Conservation (phyloP, 2,888 invertebrate species). For the Micoletzkya japonica region DNA sequence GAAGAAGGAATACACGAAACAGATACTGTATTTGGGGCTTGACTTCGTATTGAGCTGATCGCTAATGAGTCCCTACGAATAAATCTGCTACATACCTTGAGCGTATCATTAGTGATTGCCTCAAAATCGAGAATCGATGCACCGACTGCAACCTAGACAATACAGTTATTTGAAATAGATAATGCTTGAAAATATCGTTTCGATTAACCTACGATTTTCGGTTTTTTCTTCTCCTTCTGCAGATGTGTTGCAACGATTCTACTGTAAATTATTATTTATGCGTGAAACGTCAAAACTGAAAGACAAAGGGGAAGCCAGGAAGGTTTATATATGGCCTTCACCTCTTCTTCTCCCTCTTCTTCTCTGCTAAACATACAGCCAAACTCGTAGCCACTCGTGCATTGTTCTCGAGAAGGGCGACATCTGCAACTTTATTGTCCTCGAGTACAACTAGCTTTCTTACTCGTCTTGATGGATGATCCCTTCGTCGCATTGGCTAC, state of each 20-base stretch:
- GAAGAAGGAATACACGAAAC: no score
- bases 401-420: conserved; percentile 89
- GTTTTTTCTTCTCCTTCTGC: conserved; percentile 24
- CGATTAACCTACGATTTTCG: conserved; percentile 37
- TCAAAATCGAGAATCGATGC: conserved; percentile 63
- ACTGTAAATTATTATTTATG: no score
- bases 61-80: conserved; percentile 77
- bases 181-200: not conserved
- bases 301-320: no score
- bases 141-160: conserved; percentile 60
- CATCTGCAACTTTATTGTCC: conserved; percentile 71
- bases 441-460: conserved; percentile 11
- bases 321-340: no score
- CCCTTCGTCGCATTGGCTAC: conserved; percentile 82
- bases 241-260: no score
- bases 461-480: conserved; percentile 82
- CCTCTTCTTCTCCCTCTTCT: no score
- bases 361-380: conserved; percentile 70
- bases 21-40: conserved; percentile 75
- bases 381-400: conserved; percentile 81
- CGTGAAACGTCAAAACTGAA: no score
- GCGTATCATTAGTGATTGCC: conserved; percentile 55
- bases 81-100: conserved; percentile 68
- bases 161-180: not conserved
- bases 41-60: conserved; percentile 72